Percentiles rank a stretch among this genome's conserved stretches.
Evolutionary conservation across 2,888 invertebrate species (phyloP).

Genomic region (Ctena decussata): DNA sequence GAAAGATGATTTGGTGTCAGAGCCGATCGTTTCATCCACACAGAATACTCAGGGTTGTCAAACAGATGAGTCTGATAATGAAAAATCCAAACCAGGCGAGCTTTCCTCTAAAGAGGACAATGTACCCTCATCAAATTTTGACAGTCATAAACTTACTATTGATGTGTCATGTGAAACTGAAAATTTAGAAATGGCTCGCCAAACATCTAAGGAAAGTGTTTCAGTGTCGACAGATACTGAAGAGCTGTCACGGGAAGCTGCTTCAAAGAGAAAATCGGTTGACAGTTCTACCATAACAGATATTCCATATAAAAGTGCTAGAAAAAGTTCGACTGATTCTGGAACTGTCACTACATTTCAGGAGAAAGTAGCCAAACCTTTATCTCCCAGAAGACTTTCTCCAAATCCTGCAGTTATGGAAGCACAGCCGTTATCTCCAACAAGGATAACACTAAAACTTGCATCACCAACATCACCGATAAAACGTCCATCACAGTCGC

Average conservation of each 20-base stretch:
- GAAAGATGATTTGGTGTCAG: constrained; percentile 59
- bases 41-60: constrained; percentile 67
- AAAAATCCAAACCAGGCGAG: constrained; percentile 31
- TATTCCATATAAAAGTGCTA: constrained; percentile 20
- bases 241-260: constrained; percentile 31
- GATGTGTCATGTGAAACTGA: constrained; percentile 67
- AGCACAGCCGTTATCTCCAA: constrained; percentile 59
- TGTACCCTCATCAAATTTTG: constrained; percentile 25
- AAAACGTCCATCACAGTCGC: constrained; percentile 41
- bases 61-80: constrained; percentile 50
- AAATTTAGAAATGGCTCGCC: constrained; percentile 41
- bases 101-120: constrained; percentile 35
- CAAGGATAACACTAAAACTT: constrained; percentile 58
- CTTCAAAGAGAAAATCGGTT: constrained; percentile 42
- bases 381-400: constrained; percentile 33
- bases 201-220: constrained; percentile 52
- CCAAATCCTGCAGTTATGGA: constrained; percentile 53
- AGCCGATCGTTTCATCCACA: constrained; percentile 65
- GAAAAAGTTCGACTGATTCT: constrained; percentile 37
- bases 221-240: constrained; percentile 62
- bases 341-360: constrained; percentile 18
- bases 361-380: constrained; percentile 32
- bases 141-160: constrained; percentile 34
- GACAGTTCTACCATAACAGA: constrained; percentile 50
- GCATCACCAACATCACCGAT: constrained; percentile 38